Percentiles rank a stretch among this genome's conserved stretches.
phyloP scores from a whole-genome alignment of 2,113 vertebrate species.

The Petroica traversi region DNA sequence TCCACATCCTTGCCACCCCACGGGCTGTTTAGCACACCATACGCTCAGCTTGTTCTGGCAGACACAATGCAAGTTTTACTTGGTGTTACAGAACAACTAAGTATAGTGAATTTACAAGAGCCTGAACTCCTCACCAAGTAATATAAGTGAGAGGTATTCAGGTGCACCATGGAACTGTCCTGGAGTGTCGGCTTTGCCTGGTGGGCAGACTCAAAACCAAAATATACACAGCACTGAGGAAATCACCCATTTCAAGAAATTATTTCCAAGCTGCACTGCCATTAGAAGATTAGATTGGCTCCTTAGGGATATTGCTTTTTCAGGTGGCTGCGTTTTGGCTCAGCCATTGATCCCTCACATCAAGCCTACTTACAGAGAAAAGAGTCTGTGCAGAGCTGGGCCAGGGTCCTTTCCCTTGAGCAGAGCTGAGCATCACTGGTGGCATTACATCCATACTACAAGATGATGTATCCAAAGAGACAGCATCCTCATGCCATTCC shows the following conservation, averaged over 20 bases:
- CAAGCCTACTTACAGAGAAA: neutral
- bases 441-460: accelerated
- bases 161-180: neutral
- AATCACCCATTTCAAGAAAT: neutral
- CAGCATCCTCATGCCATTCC: neutral
- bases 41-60: neutral
- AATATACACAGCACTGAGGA: neutral
- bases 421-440: neutral
- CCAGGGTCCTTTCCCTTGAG: neutral
- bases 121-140: neutral
- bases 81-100: neutral
- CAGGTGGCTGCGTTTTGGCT: neutral
- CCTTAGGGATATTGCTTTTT: neutral
- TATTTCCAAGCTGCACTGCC: neutral
- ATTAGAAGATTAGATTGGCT: neutral
- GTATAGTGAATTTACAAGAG: neutral
- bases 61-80: neutral
- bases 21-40: neutral
- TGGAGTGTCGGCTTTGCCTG: neutral
- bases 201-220: neutral
- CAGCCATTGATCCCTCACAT: neutral
- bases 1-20: neutral
- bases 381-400: neutral
- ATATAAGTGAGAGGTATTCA: neutral
- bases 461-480: neutral